A percentile compares a stretch with the other conserved stretches of the same genome.
Conservation (phyloP, 2,797 vertebrate genomes). For the Leuciscus waleckii region DNA sequence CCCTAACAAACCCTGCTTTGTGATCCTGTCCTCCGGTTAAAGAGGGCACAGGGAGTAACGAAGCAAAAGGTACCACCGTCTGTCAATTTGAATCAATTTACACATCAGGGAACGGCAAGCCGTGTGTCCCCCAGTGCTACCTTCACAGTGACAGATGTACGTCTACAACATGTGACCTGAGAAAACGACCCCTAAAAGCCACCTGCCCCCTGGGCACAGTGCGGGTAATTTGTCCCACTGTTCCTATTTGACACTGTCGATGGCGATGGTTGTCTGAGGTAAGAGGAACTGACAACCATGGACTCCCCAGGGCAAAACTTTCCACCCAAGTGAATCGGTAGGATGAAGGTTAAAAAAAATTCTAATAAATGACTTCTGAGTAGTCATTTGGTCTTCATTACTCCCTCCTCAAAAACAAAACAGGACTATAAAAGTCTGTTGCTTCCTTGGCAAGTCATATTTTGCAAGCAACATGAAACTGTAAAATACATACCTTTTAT, state of each 20-base stretch:
- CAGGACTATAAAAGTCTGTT: conserved; percentile 54
- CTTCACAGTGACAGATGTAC: conserved; percentile 92
- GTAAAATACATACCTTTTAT: conserved; percentile 54
- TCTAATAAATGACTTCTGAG: conserved; percentile 88
- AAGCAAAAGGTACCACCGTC: conserved; percentile 59
- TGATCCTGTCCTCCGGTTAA: conserved; percentile 32
- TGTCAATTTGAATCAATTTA: conserved; percentile 83
- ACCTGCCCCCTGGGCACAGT: conserved; percentile 75
- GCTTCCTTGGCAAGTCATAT: conserved; percentile 52
- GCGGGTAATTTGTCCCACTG: conserved; percentile 81
- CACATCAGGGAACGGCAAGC: conserved; percentile 74
- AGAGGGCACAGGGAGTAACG: conserved; percentile 51
- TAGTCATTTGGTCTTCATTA: conserved; percentile 92
- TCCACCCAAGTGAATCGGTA: conserved; percentile 93
- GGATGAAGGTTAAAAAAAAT: conserved; percentile 73
- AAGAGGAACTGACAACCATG: conserved; percentile 94
- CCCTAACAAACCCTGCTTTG: conserved; percentile 47
- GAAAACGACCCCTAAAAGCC: conserved; percentile 69
- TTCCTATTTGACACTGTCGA: conserved; percentile 85
- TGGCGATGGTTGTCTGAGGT: conserved; percentile 88
- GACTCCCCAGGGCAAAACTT: conserved; percentile 89
- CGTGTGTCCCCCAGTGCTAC: conserved; percentile 84
- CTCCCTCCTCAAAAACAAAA: conserved; percentile 58
- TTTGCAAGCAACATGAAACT: conserved; percentile 81
- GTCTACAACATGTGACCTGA: conserved; percentile 90